Evolutionary conservation across 2,113 vertebrate species (phyloP).

Genomic region (Tetraodon nigroviridis): DNA sequence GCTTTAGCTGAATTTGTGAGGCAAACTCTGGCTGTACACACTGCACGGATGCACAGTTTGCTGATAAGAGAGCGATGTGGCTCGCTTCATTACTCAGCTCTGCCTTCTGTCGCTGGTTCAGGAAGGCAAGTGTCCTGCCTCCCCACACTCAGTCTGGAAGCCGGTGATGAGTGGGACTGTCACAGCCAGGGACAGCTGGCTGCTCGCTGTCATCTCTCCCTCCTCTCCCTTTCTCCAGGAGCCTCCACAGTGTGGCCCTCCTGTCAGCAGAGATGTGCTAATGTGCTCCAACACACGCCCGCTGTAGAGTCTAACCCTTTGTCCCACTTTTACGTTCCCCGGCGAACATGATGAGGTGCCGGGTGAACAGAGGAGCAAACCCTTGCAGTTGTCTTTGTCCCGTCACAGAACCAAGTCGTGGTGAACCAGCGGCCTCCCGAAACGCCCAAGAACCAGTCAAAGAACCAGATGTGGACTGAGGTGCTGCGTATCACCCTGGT

Average conservation of each 20-base stretch:
- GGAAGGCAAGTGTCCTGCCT: conserved; percentile 73
- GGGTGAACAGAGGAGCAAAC: conserved; percentile 7
- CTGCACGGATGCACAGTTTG: conserved; percentile 65
- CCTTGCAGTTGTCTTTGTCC: conserved; percentile 20
- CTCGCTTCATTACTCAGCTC: conserved; percentile 73
- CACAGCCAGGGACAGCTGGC: conserved; percentile 74
- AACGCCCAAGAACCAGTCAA: conserved; percentile 56
- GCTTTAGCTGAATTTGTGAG: conserved; percentile 9
- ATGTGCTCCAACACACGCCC: conserved; percentile 64
- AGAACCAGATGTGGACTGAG: conserved; percentile 86
- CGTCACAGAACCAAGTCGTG: conserved; percentile 45
- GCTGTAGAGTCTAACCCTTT: conserved; percentile 61
- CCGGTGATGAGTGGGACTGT: conserved; percentile 76
- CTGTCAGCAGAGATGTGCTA: conserved; percentile 71
- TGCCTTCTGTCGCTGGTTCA: conserved; percentile 70
- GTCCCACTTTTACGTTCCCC: conserved; percentile 61
- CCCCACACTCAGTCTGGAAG: conserved; percentile 71
- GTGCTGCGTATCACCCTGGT: conserved; percentile 84
- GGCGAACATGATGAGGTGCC: conserved; percentile 53
- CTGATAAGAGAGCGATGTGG: conserved; percentile 68
- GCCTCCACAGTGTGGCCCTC: conserved; percentile 57
- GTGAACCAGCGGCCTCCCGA: conserved; percentile 27
- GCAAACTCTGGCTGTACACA: conserved; percentile 40
- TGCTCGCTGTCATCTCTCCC: conserved; percentile 63
- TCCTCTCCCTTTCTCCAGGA: conserved; percentile 54